These are phyloP conservation scores for Palloptera scutellata DNA, from an alignment of 2,888 invertebrate genomes.

Conservation along the genomic window DNA sequence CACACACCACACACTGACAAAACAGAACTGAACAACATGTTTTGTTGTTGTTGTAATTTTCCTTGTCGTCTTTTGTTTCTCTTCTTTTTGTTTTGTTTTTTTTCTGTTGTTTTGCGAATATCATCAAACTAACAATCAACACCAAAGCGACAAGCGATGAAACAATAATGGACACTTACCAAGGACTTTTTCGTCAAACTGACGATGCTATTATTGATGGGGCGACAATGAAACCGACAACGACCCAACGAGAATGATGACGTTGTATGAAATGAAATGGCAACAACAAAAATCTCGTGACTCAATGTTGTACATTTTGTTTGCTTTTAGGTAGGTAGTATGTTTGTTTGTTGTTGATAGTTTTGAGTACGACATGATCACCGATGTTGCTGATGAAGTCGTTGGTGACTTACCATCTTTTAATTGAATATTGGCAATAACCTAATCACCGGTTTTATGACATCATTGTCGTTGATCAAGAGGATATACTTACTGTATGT, in stretches of 20 bases:
- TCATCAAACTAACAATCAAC: constrained; percentile 13
- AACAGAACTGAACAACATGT: not conserved
- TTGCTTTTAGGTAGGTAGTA: too few relatives aligned
- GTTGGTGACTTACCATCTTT: too few relatives aligned
- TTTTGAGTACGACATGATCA: too few relatives aligned
- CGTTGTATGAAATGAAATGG: not conserved
- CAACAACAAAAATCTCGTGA: not conserved
- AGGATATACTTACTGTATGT: too few relatives aligned
- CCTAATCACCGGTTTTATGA: too few relatives aligned
- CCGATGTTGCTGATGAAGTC: too few relatives aligned
- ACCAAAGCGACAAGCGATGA: constrained; percentile 27
- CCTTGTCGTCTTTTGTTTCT: constrained; percentile 6
- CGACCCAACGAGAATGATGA: not conserved
- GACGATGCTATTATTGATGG: not conserved
- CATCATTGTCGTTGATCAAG: too few relatives aligned
- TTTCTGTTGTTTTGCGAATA: constrained; percentile 17
- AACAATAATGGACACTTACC: constrained; percentile 34
- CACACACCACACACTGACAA: constrained; percentile 6
- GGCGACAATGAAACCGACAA: not conserved
- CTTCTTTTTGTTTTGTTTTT: not conserved
- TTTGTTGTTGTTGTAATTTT: not conserved
- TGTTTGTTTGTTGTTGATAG: too few relatives aligned
- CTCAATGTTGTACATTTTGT: too few relatives aligned
- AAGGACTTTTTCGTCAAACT: constrained; percentile 27
- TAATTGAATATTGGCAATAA: too few relatives aligned